Conservation (phyloP, 2,113 vertebrate species). For the Meleagris gallopavo region DNA sequence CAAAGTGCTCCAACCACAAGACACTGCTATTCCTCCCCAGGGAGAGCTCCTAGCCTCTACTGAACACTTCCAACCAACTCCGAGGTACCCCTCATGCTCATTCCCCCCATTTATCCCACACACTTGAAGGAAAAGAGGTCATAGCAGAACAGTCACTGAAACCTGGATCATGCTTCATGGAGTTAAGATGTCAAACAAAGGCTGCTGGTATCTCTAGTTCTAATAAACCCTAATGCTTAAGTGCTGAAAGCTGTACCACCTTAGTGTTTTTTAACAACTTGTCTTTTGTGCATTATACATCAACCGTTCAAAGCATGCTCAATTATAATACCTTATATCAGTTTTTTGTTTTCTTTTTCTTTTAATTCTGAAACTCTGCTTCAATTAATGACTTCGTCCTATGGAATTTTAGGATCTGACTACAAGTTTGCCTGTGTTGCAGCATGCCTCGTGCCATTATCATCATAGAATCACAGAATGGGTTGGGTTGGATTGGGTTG, state of each 20-base stretch:
- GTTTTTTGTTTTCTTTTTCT: not conserved
- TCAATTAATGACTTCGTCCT: not conserved
- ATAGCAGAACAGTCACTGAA: not conserved
- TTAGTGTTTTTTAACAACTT: not conserved
- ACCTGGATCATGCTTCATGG: not conserved
- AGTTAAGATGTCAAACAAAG: not conserved
- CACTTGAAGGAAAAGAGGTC: not conserved
- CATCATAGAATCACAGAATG: not conserved
- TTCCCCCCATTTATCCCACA: not conserved
- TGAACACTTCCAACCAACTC: not conserved
- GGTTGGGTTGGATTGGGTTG: not conserved
- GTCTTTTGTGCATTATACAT: not conserved
- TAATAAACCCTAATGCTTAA: not conserved
- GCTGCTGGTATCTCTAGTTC: not conserved
- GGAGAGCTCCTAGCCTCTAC: not conserved
- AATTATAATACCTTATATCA: not conserved
- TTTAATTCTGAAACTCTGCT: not conserved
- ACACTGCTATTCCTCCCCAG: not conserved
- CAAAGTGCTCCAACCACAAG: not conserved
- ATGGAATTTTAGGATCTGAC: not conserved
- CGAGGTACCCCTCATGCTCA: not conserved
- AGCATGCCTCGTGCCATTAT: not conserved
- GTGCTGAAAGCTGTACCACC: not conserved
- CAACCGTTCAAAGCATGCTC: not conserved
- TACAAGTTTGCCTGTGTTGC: not conserved